A percentile compares a stretch with the other conserved stretches of the same genome.
These are phyloP conservation scores for Papilio dardanus DNA, from an alignment of 1,140 invertebrate species.

Conservation along the genomic window DNA sequence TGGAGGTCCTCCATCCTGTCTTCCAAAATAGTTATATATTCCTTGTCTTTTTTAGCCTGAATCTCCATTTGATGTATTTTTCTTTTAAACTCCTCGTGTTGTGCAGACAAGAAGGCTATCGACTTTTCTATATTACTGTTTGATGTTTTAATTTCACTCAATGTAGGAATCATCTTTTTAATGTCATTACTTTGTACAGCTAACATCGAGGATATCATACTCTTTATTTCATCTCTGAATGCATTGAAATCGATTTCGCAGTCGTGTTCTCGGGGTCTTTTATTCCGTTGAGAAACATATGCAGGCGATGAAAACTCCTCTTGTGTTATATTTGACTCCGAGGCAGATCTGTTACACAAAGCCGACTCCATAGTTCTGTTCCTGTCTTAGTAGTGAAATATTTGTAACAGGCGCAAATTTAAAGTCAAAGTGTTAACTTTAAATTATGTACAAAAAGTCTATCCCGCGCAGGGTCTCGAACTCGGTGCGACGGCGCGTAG, in stretches of 20 bases:
- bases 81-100: background rate
- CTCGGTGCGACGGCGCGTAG: background rate
- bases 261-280: background rate
- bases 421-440: background rate
- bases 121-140: background rate
- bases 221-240: background rate
- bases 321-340: background rate
- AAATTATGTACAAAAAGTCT: background rate
- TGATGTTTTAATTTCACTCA: background rate
- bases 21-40: no score
- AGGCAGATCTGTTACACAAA: background rate
- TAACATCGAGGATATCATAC: background rate
- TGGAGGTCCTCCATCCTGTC: no score
- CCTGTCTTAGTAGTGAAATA: no score
- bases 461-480: background rate
- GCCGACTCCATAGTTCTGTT: background rate
- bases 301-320: background rate
- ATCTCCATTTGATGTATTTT: background rate
- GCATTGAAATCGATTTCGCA: background rate
- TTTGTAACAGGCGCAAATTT: background rate
- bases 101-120: background rate
- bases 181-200: background rate
- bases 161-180: background rate
- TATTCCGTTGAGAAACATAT: background rate
- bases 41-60: no score